phyloP scores from a whole-genome alignment of 2,797 vertebrate genomes.

The Erpetoichthys calabaricus region DNA sequence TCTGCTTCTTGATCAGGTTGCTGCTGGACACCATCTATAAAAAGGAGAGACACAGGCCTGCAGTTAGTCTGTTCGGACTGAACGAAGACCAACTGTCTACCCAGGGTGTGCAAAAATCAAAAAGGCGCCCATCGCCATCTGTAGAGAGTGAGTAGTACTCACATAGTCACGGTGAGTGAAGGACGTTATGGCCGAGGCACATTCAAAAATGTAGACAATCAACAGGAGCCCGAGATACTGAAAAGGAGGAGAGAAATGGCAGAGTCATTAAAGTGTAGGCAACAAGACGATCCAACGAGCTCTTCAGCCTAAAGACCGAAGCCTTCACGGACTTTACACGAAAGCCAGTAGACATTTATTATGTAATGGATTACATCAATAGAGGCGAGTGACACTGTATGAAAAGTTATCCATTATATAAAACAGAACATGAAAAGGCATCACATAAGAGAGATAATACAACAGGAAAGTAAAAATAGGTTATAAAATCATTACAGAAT shows the following conservation, averaged over 20 bases:
- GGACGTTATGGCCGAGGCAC: constrained; percentile 39
- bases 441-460: too few species aligned
- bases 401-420: too few species aligned
- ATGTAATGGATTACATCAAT: too few species aligned
- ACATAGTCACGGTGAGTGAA: constrained; percentile 44
- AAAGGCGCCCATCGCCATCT: too few species aligned
- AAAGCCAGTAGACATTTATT: not conserved
- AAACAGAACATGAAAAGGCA: too few species aligned
- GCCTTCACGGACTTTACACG: not conserved
- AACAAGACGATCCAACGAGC: not conserved
- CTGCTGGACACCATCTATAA: constrained; percentile 36
- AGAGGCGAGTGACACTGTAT: too few species aligned
- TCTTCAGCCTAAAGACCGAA: not conserved
- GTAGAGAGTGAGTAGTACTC: constrained; percentile 16
- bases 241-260: not conserved
- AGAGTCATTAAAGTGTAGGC: not conserved
- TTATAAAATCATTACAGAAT: too few species aligned
- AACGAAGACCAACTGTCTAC: too few species aligned
- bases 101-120: too few species aligned
- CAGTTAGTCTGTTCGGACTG: too few species aligned
- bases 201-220: constrained; percentile 40
- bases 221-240: constrained; percentile 43
- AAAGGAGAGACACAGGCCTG: not conserved
- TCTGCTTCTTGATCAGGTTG: constrained; percentile 36
- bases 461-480: too few species aligned